Conservation (phyloP, 2,888 invertebrate genomes). For the Acleris emargana region DNA sequence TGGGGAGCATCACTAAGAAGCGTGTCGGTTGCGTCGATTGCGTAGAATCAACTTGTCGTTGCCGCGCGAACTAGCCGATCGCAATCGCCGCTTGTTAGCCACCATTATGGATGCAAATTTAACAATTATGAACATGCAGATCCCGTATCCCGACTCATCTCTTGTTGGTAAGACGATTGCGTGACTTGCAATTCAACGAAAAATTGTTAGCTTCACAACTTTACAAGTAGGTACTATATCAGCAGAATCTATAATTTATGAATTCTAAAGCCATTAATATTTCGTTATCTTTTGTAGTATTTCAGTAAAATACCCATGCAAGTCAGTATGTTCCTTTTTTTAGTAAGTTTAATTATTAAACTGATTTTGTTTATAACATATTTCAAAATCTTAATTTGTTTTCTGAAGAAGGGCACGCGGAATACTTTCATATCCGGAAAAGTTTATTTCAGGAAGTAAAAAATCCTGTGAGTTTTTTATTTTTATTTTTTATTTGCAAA, state of each 20-base stretch:
- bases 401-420: no score
- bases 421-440: no score
- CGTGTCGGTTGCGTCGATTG: slow-evolving; percentile 52
- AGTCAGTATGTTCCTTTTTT: no score
- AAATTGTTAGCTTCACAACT: not conserved
- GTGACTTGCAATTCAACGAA: slow-evolving; percentile 47
- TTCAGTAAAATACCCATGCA: no score
- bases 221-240: not conserved
- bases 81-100: slow-evolving; percentile 73
- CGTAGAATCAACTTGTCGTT: slow-evolving; percentile 67
- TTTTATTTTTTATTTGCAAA: no score
- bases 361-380: no score
- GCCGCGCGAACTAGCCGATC: slow-evolving; percentile 71
- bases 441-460: no score
- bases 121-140: slow-evolving; percentile 65
- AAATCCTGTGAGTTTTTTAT: no score
- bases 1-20: slow-evolving; percentile 50
- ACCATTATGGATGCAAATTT: slow-evolving; percentile 77
- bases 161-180: slow-evolving; percentile 51
- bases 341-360: no score
- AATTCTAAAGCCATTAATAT: not conserved
- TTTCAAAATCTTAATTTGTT: no score
- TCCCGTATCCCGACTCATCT: slow-evolving; percentile 56
- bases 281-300: no score
- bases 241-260: not conserved